A percentile compares a stretch with the other conserved stretches of the same genome.
Conservation (phyloP, 2,888 invertebrate species). For the Drosophila hamatofila region DNA sequence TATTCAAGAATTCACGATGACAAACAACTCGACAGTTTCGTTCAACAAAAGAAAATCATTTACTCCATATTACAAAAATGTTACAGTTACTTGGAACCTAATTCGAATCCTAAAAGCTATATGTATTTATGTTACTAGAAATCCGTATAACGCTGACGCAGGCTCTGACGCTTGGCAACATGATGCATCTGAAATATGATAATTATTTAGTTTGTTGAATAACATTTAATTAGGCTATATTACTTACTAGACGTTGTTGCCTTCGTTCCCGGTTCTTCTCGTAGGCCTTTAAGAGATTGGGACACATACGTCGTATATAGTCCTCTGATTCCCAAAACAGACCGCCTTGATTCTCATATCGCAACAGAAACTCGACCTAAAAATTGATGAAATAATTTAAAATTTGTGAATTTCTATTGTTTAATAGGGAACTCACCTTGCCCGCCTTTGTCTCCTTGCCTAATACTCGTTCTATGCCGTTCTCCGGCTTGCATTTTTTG, state of each 20-base stretch:
- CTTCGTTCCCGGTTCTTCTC: conserved; percentile 76
- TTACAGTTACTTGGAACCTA: conserved; percentile 72
- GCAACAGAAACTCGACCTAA: conserved; percentile 78
- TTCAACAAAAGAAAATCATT: conserved; percentile 78
- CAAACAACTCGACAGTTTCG: conserved; percentile 24
- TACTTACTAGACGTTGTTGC: conserved; percentile 77
- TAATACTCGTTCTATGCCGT: conserved; percentile 77
- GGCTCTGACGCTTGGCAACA: conserved; percentile 79
- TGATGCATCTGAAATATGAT: conserved; percentile 74
- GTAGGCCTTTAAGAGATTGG: conserved; percentile 74
- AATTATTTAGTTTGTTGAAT: neutral
- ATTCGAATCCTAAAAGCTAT: conserved; percentile 60
- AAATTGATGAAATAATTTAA: neutral
- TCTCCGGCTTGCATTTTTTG: conserved; percentile 74
- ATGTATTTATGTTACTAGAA: conserved; percentile 62
- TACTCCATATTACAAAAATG: conserved; percentile 76
- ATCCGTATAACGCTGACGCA: conserved; percentile 81
- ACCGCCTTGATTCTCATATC: conserved; percentile 75
- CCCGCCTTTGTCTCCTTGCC: conserved; percentile 80
- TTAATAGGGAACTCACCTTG: conserved; percentile 54
- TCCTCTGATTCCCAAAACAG: conserved; percentile 80
- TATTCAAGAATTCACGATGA: neutral
- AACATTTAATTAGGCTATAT: neutral
- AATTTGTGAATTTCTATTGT: neutral
- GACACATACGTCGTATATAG: conserved; percentile 73